Evolutionary conservation across 2,113 vertebrate species (phyloP), one percentile per base, ranked within the genome.

Genomic region (Acrocephalus arundinaceus): DNA sequence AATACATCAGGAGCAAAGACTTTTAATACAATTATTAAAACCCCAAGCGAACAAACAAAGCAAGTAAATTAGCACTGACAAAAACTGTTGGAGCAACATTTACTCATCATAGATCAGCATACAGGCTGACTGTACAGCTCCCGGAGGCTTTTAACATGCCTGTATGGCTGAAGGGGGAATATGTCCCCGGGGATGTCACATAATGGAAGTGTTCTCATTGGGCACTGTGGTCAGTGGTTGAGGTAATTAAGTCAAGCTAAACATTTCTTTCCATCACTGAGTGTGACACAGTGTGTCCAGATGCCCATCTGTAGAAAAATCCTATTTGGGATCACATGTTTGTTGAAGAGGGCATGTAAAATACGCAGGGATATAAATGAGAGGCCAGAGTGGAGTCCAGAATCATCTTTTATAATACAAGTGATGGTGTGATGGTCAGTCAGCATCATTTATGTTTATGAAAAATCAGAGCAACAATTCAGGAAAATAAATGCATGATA

Each of bases 11-110:
- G 66, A 94, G 73, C 78, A 90, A 90, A 97, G 84, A 90, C 79
- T 94, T 91, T n/a, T 93, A 95, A 95, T 91, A 54, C 62, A 87
- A 27, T 48, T 93, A 91, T 85, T 95, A 93, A 95, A 90, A 85
- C 68, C 65, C 25, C 30, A 71, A 87, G 65, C 63, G 90, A 93
- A 85, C 67, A 91, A 96, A 92, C 83, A 94, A 85, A 89, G 68
- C 86, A 68, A 91, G 87, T 76, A 94, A 94, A 96, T 94, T 79
- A 93, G 71, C 48, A 37, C 59, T 62, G 77, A 74, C 46, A 92
- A 90, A 94, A 70, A 62, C 70, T 45, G 49, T 71, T 95, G 1
- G 10, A 94, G 78, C 73, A 84, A 92, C 55, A 28, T 81, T 91
- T 92, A 49, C 35, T 91, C 0, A 0, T 75, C 49, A 22, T 20